Conservation (phyloP, 1,140 invertebrate species). For the Drosophila ficusphila region DNA sequence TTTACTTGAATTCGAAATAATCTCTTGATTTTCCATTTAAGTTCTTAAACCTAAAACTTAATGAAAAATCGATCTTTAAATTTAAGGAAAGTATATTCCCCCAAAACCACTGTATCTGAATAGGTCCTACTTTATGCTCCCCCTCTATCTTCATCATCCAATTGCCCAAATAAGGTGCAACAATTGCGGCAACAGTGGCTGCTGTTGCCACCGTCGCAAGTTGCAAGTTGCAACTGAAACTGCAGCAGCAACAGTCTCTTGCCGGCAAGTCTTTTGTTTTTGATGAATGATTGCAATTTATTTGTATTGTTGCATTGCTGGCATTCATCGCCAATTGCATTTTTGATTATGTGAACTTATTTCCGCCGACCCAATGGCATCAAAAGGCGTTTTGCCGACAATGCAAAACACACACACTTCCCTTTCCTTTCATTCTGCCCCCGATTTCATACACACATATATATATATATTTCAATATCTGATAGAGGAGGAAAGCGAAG, state of each 20-base stretch:
- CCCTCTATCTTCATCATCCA: slow-evolving; percentile 35
- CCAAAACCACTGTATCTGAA: slow-evolving; percentile 42
- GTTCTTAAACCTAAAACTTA: no score
- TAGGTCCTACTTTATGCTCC: slow-evolving; percentile 3
- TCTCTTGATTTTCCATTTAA: no score
- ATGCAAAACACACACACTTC: slow-evolving; percentile 35
- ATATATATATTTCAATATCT: neutral
- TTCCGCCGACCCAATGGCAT: slow-evolving; percentile 31
- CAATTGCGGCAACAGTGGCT: slow-evolving; percentile 61
- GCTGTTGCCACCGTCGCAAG: slow-evolving; percentile 60
- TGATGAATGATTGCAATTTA: slow-evolving; percentile 82
- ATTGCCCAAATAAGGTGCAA: slow-evolving; percentile 79
- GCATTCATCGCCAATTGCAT: slow-evolving; percentile 73
- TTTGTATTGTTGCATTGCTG: slow-evolving; percentile 80
- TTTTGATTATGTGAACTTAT: slow-evolving; percentile 74
- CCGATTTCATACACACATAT: no score
- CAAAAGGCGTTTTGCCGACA: slow-evolving; percentile 68
- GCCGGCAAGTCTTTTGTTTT: slow-evolving; percentile 70
- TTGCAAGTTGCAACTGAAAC: slow-evolving; percentile 10
- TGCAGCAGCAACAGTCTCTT: slow-evolving; percentile 25
- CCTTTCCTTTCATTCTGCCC: no score
- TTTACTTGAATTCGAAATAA: no score
- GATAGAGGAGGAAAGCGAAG: slow-evolving; percentile 46
- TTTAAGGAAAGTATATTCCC: neutral
- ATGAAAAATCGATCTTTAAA: no score